phyloP scores from a whole-genome alignment of 2,888 invertebrate species.

The Hydropsyche betteni region DNA sequence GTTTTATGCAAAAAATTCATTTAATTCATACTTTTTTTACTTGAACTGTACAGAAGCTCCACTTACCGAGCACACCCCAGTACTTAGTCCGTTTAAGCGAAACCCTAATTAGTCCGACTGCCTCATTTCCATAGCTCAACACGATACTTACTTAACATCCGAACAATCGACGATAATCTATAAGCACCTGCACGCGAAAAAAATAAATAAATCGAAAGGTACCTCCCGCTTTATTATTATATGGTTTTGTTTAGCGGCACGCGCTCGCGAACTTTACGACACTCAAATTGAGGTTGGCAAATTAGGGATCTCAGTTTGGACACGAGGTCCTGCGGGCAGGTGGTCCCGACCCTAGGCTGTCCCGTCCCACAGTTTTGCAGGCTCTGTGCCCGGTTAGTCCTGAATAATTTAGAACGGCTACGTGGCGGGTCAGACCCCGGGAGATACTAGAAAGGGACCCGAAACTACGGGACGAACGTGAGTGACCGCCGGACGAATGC shows the following conservation, averaged over 20 bases:
- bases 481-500: slow-evolving; percentile 10
- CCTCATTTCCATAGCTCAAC: too few relatives aligned
- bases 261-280: slow-evolving; percentile 4
- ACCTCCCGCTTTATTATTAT: neutral
- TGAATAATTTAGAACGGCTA: slow-evolving; percentile 26
- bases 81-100: too few relatives aligned
- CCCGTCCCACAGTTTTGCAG: neutral
- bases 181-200: neutral
- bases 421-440: slow-evolving; percentile 12
- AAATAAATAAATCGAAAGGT: neutral
- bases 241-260: neutral
- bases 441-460: neutral
- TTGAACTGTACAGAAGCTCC: too few relatives aligned
- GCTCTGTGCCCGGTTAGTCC: neutral
- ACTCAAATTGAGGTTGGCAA: slow-evolving; percentile 14
- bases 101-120: too few relatives aligned
- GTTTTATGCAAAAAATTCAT: too few relatives aligned
- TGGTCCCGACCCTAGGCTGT: neutral
- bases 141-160: too few relatives aligned
- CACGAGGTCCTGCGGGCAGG: slow-evolving; percentile 1
- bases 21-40: too few relatives aligned
- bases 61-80: too few relatives aligned
- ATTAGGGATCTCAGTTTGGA: slow-evolving; percentile 23
- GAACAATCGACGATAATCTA: too few relatives aligned
- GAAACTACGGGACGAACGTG: neutral